Base-by-base conservation (phyloP, 2,113 vertebrate species). In the Hylia prasina region DNA sequence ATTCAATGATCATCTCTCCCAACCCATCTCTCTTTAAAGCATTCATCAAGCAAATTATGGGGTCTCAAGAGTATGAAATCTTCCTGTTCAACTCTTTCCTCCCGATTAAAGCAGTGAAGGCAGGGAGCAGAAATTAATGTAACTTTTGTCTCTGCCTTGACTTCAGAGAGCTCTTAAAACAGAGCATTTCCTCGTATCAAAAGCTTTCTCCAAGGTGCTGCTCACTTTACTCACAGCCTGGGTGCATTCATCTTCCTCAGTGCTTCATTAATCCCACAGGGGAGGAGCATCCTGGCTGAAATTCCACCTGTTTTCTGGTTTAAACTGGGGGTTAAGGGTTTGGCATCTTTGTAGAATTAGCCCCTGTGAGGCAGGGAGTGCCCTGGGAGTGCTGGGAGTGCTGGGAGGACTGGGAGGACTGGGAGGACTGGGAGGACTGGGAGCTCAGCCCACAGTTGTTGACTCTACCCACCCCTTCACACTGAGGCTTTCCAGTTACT, bases 161-260 rank as follows among this genome's bases (percentile, higher is more conserved):
- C 82, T 96, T 91, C 73, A 39, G 77, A 91, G 91, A 87, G 57
- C 89, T 94, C 85, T 96, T 94, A 92, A 92, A 94, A 60, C 76
- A 42, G 68, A 78, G 70, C 45, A 80, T 95, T 92, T 96, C 82
- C 57, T 81, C 86, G 78, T 79, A 66, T 72, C 84, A 88, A 82
- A 94, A 96, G 79, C 84, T 89, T 79, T 94, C 95, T 97, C 82
- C 42, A 37, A 96, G 93, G 76, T 92, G 90, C 56, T 89, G 76
- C 65, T 93, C 1, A 1, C 70, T 88, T 83, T 87, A 23, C 87
- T 56, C 56, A 15, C 73, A 81, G 79, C n/a, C 86, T 77, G 61
- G 17, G 61, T 50, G 68, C 83, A 64, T 89, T 93, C 87, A 79
- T 93, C 90, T 89, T 93, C 68, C 81, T 84, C 93, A 78, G 7